Base-by-base conservation (phyloP, 2,113 vertebrate genomes). In the Onychostoma macrolepis region DNA sequence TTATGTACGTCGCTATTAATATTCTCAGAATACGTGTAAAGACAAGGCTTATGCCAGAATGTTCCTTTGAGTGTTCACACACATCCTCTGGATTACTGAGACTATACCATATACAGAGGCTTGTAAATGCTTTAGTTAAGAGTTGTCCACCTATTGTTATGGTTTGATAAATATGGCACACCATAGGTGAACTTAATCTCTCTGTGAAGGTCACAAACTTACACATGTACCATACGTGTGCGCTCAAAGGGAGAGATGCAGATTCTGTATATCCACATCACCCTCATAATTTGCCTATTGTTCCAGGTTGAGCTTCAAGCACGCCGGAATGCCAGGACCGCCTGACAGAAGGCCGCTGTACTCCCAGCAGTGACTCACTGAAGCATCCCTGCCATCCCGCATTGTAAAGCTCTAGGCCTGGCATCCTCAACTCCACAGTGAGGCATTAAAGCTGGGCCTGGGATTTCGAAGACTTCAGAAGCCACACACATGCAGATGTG, bases 401-500 rank as follows among this genome's bases (percentile, higher is more conserved):
- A 28, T 38, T 56, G 83, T 84, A 74, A 74, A 84, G 43, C 83
- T 74, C 48, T 11, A 33, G 19, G 69, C 45, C 69, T 84, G 83
- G 83, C 83, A 58, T 41, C 83, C 21, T 50, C 45, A 72, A 30
- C 63, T 82, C 61, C 61, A 45, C 61, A 67, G 43, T 56, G 67
- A 56, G 69, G 69, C 83, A 84, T 58, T 84, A 53, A 84, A 84
- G 63, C 67, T 72, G 67, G 82, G 50, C 19, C 61, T 48, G 61
- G 56, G 81, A 83, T 83, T 83, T 69, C 1, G 6, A 50, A 71
- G 81, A 69, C 30, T 83, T 83, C 43, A n/a, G 63, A 71, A 21
- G 65, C 28, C 69, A 41, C 83, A 84, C 67, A 56, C 83, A 58
- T 74, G 83, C 83, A 84, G 83, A 84, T 84, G 83, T 84, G 69